phyloP scores from a whole-genome alignment of 2,797 vertebrate species.

The Amphiprion clarkii region DNA sequence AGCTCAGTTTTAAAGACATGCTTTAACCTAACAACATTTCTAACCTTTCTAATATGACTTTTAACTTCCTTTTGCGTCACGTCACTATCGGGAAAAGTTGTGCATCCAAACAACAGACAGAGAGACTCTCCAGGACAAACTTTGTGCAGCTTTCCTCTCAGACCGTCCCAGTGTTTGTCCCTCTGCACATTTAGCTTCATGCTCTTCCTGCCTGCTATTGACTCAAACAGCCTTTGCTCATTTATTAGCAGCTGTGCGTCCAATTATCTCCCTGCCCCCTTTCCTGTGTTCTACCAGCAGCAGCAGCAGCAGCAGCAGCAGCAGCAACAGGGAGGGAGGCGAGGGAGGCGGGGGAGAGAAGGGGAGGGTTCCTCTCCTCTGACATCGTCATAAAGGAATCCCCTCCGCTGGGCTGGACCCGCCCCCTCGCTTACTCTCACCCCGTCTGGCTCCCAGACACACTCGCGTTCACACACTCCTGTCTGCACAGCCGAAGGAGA shows the following conservation, averaged over 20 bases:
- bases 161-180: constrained; percentile 34
- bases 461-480: constrained; percentile 78
- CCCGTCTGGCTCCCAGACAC: constrained; percentile 84
- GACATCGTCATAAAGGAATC: constrained; percentile 89
- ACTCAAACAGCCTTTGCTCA: constrained; percentile 76
- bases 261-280: constrained; percentile 86
- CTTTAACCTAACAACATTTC: background rate
- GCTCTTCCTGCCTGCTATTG: constrained; percentile 69
- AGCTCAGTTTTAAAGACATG: background rate
- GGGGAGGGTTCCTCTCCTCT: constrained; percentile 78
- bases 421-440: constrained; percentile 80
- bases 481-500: constrained; percentile 74
- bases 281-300: constrained; percentile 80
- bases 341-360: constrained; percentile 32
- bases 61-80: background rate
- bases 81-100: too few species aligned
- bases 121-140: background rate
- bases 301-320: constrained; percentile 19
- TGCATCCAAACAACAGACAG: too few species aligned
- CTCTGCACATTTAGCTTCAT: constrained; percentile 42
- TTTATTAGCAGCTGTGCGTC: constrained; percentile 86
- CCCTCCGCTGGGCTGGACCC: constrained; percentile 77
- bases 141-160: background rate
- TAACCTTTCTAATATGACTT: background rate
- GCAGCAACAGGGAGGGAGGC: constrained; percentile 2